Conservation (phyloP, 2,797 vertebrate species). For the Bryconaethiops microstoma region DNA sequence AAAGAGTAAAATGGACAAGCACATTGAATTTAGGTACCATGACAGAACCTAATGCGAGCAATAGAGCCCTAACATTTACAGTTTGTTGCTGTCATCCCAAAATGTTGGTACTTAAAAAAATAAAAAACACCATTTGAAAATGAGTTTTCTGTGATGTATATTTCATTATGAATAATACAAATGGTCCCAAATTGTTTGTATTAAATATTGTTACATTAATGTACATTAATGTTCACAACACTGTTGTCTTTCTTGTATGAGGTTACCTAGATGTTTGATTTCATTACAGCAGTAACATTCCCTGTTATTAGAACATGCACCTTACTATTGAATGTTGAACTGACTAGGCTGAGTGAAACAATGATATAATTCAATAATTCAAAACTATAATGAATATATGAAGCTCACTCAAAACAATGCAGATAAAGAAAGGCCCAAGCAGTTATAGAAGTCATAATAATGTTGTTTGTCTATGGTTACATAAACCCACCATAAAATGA, state of each 20-base stretch:
- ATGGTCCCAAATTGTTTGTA: background rate
- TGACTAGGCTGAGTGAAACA: background rate
- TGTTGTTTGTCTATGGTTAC: background rate
- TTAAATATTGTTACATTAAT: background rate
- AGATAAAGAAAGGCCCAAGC: background rate
- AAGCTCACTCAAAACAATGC: constrained; percentile 1
- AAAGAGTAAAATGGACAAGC: too few species aligned
- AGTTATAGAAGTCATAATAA: background rate
- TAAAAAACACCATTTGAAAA: too few species aligned
- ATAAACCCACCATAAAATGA: background rate
- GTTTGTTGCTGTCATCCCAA: too few species aligned
- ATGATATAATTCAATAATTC: background rate
- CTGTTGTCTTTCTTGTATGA: background rate
- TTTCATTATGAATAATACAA: background rate
- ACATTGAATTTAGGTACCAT: background rate
- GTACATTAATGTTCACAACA: background rate
- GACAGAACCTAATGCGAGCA: background rate
- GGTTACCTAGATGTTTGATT: background rate
- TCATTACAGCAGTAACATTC: background rate
- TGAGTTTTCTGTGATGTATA: too few species aligned
- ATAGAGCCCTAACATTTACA: too few species aligned
- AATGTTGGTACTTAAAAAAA: too few species aligned
- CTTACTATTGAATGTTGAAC: background rate
- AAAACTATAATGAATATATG: background rate
- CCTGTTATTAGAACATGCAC: background rate